Conservation (phyloP, 2,797 vertebrate species). For the Coccyzus lansbergi region DNA sequence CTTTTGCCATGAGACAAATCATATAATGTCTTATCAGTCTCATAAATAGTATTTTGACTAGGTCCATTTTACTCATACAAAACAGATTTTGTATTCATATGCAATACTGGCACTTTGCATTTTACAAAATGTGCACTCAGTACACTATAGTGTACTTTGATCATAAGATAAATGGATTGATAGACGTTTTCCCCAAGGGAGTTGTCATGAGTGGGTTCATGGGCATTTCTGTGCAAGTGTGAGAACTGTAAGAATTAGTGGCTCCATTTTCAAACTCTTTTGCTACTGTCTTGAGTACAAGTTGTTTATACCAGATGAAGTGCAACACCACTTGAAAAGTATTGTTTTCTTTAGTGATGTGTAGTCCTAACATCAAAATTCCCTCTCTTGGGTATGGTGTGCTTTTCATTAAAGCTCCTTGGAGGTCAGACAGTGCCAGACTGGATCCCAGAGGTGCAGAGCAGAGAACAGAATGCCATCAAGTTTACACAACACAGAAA, state of each 20-base stretch:
- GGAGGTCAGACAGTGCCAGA: constrained; percentile 4
- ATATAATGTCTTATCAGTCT: background rate
- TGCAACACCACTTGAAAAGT: background rate
- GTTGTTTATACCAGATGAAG: background rate
- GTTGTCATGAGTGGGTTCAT: fast-evolving
- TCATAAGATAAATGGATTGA: fast-evolving
- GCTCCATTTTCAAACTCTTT: background rate
- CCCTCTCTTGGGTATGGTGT: background rate
- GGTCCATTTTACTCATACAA: background rate
- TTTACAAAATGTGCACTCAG: background rate
- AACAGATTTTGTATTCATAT: background rate
- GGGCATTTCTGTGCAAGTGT: background rate
- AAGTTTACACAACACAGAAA: constrained; percentile 37
- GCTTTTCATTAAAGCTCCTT: constrained; percentile 46
- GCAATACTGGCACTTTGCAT: background rate
- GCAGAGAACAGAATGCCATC: constrained; percentile 34
- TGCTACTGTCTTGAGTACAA: background rate
- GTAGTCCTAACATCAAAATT: constrained; percentile 35
- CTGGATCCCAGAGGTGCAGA: constrained; percentile 1
- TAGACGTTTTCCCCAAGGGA: background rate
- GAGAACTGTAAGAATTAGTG: background rate
- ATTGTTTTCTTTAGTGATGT: background rate
- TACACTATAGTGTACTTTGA: background rate
- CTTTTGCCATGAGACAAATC: background rate
- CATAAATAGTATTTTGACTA: background rate